These are phyloP conservation scores for Lepus timidus DNA, from an alignment of 2,113 vertebrate genomes.

Conservation along the genomic window DNA sequence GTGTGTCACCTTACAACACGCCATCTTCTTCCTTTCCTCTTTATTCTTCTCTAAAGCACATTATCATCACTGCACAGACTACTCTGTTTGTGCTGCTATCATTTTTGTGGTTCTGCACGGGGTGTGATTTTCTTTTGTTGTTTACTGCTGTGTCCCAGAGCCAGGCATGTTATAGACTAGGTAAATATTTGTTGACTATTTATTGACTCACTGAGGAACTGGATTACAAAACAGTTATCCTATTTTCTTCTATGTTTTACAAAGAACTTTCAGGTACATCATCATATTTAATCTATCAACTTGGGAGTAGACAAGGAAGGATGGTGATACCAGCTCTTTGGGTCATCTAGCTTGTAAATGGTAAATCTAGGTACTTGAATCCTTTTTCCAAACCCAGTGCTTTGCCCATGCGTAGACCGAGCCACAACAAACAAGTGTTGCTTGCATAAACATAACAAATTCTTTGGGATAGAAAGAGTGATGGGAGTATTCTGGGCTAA, in stretches of 20 bases:
- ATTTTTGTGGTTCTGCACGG: background rate
- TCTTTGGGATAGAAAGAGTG: conserved; percentile 67
- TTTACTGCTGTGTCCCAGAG: background rate
- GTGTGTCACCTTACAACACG: background rate
- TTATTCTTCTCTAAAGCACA: background rate
- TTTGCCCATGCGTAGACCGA: background rate
- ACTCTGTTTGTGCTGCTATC: background rate
- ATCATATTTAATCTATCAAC: background rate
- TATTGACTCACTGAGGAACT: background rate
- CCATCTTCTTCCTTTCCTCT: background rate
- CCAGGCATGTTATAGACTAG: background rate
- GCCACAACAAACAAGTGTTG: conserved; percentile 20
- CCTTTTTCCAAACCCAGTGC: background rate
- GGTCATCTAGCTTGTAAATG: background rate
- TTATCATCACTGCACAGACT: background rate
- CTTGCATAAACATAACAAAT: conserved; percentile 71
- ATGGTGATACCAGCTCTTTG: background rate
- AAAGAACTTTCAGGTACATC: background rate
- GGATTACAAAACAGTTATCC: background rate
- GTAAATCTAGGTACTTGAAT: background rate
- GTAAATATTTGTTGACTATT: conserved; percentile 42
- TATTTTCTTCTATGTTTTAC: background rate
- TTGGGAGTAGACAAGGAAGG: background rate
- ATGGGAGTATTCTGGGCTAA: conserved; percentile 72
- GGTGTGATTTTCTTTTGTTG: background rate